phyloP scores from a whole-genome alignment of 2,888 invertebrate genomes.

The Drosophila quinaria region DNA sequence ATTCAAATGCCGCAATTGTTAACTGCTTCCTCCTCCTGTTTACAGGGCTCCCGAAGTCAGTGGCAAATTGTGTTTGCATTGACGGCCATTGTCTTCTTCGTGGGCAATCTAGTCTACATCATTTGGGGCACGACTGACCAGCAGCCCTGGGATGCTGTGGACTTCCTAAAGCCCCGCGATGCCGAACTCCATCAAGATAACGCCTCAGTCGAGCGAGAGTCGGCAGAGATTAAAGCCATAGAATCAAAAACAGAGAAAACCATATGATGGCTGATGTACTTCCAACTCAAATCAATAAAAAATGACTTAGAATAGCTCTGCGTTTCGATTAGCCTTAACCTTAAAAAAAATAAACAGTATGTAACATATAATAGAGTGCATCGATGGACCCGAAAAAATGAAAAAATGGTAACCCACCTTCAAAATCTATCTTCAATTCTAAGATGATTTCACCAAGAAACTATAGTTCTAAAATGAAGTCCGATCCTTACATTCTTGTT shows the following conservation, averaged over 20 bases:
- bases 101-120: constrained; percentile 89
- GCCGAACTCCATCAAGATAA: constrained; percentile 5
- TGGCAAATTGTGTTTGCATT: constrained; percentile 91
- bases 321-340: too few relatives aligned
- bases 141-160: constrained; percentile 89
- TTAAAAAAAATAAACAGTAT: too few relatives aligned
- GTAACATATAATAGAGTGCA: too few relatives aligned
- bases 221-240: background rate
- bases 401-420: too few relatives aligned
- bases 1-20: constrained; percentile 8
- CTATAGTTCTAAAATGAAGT: too few relatives aligned
- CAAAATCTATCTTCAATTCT: too few relatives aligned
- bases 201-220: background rate
- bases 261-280: background rate
- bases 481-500: too few relatives aligned
- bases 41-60: constrained; percentile 86
- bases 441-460: too few relatives aligned
- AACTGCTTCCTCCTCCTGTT: constrained; percentile 1
- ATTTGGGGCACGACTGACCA: constrained; percentile 89
- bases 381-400: too few relatives aligned
- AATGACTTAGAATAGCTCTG: background rate
- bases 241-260: constrained; percentile 2
- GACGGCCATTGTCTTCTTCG: constrained; percentile 89
- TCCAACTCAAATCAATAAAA: background rate
- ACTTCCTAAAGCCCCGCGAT: constrained; percentile 33